Conservation (phyloP, 2,113 vertebrate species). For the Arothron firmamentum region DNA sequence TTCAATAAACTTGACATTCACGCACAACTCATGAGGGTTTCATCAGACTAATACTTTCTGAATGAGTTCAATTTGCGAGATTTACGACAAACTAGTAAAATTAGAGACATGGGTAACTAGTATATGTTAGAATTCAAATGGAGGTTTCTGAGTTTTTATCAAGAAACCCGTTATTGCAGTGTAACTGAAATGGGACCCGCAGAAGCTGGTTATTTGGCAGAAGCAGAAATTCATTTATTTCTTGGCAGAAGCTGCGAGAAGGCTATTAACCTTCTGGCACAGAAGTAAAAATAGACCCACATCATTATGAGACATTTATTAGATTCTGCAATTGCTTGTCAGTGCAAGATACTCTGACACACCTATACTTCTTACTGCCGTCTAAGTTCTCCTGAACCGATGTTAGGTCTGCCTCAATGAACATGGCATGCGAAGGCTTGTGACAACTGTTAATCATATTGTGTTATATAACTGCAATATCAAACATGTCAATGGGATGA, state of each 20-base stretch:
- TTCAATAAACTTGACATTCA: constrained; percentile 31
- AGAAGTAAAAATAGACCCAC: constrained; percentile 30
- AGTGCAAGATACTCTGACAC: constrained; percentile 13
- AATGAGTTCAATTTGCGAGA: no score
- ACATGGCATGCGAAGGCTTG: no score
- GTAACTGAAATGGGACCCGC: constrained; percentile 33
- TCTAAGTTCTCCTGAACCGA: no score
- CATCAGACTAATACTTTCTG: not conserved
- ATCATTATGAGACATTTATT: constrained; percentile 51
- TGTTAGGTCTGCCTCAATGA: no score
- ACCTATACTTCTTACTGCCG: not conserved
- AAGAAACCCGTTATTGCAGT: constrained; percentile 33
- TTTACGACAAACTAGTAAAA: not conserved
- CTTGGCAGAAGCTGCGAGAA: constrained; percentile 12
- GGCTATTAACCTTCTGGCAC: constrained; percentile 33
- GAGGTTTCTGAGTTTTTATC: constrained; percentile 16
- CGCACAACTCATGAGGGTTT: not conserved
- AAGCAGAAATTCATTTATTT: constrained; percentile 41
- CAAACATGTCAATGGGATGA: no score
- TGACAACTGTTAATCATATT: no score
- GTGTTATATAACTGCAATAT: no score
- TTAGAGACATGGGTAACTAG: not conserved
- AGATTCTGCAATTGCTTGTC: constrained; percentile 37
- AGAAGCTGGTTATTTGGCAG: constrained; percentile 31
- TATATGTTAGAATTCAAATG: constrained; percentile 19